Evolutionary conservation across 2,797 vertebrate species (phyloP).

Genomic region (Galagoides demidoff): DNA sequence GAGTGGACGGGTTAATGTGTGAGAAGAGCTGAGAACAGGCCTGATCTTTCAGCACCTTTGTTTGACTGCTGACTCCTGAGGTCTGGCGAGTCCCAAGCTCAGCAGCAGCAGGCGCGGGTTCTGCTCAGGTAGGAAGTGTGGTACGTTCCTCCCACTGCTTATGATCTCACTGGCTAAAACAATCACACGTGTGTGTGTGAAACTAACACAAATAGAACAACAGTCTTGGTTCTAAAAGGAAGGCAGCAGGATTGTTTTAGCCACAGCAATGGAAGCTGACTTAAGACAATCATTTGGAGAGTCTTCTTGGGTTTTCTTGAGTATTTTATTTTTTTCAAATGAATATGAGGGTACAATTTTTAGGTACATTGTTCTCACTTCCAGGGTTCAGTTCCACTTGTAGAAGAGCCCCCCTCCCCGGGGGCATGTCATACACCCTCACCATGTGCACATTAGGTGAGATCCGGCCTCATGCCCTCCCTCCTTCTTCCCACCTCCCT

Average conservation of each 20-base stretch:
- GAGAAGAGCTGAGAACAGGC: background rate
- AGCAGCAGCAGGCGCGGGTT: background rate
- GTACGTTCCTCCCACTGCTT: background rate
- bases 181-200: background rate
- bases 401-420: too few relatives aligned
- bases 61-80: background rate
- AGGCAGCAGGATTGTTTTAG: background rate
- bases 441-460: too few relatives aligned
- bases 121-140: background rate
- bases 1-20: background rate
- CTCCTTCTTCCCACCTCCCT: too few relatives aligned
- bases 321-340: too few relatives aligned
- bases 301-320: background rate
- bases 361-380: too few relatives aligned
- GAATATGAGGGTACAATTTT: too few relatives aligned
- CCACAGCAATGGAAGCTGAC: background rate
- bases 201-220: constrained; percentile 20
- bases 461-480: too few relatives aligned
- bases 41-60: background rate
- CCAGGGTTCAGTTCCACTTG: too few relatives aligned
- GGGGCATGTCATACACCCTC: too few relatives aligned
- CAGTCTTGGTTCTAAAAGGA: constrained; percentile 31
- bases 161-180: background rate
- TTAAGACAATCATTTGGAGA: background rate
- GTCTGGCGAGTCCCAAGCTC: background rate